These are phyloP conservation scores for Percina caprodes DNA, from an alignment of 2,113 vertebrate species.

Conservation along the genomic window DNA sequence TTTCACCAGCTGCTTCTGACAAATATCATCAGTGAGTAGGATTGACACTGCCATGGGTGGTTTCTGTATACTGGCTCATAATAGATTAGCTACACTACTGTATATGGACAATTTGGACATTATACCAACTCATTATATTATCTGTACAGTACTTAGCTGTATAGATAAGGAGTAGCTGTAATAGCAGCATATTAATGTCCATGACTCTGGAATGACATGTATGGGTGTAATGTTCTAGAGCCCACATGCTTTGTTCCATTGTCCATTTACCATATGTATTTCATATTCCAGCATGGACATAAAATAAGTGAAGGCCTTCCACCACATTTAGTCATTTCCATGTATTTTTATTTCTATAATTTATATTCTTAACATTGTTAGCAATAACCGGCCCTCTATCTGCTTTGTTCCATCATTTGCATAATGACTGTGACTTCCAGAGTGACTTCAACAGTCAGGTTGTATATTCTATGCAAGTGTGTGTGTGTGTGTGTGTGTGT, in stretches of 20 bases:
- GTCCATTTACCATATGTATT: not conserved
- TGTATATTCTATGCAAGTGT: slow-evolving; percentile 6
- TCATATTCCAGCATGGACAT: not conserved
- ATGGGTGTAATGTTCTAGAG: not conserved
- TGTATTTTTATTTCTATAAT: slow-evolving; percentile 5
- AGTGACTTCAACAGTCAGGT: slow-evolving; percentile 36
- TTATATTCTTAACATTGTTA: slow-evolving; percentile 38
- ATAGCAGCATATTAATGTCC: not conserved
- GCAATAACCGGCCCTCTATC: slow-evolving; percentile 5
- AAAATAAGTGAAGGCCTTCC: not conserved
- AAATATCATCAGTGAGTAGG: slow-evolving; percentile 28
- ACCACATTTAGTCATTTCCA: not conserved
- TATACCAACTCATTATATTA: too few species aligned
- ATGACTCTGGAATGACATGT: not conserved
- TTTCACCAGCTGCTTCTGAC: slow-evolving; percentile 18
- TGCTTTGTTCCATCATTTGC: slow-evolving; percentile 25
- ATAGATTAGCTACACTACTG: slow-evolving; percentile 3
- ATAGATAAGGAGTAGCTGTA: not conserved
- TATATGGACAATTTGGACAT: not conserved
- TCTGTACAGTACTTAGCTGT: too few species aligned
- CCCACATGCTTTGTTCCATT: not conserved
- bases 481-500: slow-evolving; percentile 18
- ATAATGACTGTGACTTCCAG: slow-evolving; percentile 26
- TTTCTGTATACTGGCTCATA: slow-evolving; percentile 5
- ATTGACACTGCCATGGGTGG: not conserved